Conservation (phyloP, 2,113 vertebrate species). For the Petrocephalus zakoni region DNA sequence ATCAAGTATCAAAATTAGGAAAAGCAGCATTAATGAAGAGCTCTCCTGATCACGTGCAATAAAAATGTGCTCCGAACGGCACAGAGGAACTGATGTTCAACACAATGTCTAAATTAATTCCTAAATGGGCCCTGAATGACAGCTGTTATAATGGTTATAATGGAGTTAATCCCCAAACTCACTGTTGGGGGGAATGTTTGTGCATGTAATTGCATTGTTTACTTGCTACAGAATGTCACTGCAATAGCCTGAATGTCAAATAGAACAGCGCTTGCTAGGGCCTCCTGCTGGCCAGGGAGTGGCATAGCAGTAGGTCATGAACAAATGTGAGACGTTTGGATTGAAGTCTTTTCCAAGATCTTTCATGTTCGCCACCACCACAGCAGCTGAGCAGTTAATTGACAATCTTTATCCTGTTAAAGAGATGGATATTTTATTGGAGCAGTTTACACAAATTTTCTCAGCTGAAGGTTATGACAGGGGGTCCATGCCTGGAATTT, state of each 20-base stretch:
- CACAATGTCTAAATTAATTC: not conserved
- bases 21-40: not conserved
- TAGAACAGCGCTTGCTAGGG: not conserved
- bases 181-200: not conserved
- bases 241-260: not conserved
- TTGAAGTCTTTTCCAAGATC: not conserved
- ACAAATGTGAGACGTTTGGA: not conserved
- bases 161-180: not conserved
- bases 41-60: not conserved
- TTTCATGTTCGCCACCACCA: not conserved
- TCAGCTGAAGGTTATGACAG: not conserved
- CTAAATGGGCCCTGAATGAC: not conserved
- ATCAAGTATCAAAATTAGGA: not conserved
- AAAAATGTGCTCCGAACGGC: not conserved
- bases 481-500: not conserved
- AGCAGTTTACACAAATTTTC: not conserved
- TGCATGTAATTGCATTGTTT: not conserved
- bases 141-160: not conserved
- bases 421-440: not conserved
- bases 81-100: not conserved
- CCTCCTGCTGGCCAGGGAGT: not conserved
- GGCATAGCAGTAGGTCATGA: not conserved
- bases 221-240: not conserved
- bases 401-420: not conserved
- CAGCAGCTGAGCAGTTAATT: not conserved